These are phyloP conservation scores for Scartelaos histophorus DNA, from an alignment of 2,113 vertebrate genomes.

Conservation along the genomic window DNA sequence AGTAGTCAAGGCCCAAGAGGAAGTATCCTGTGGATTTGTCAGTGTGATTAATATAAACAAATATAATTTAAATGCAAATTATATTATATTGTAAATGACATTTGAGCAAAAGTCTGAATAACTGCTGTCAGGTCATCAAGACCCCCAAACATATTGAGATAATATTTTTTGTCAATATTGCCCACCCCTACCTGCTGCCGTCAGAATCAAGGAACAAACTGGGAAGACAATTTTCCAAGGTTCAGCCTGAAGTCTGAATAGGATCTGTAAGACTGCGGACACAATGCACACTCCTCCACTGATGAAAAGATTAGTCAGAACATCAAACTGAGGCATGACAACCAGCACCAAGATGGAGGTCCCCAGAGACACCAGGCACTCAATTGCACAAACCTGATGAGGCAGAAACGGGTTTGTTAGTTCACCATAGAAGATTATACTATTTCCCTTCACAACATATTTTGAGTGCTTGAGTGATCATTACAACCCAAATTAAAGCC, in stretches of 20 bases:
- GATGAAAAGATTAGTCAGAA: conserved; percentile 80
- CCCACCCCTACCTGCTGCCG: conserved; percentile 56
- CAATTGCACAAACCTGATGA: conserved; percentile 72
- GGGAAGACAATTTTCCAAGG: conserved; percentile 78
- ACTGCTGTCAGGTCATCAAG: background rate
- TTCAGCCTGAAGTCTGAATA: conserved; percentile 64
- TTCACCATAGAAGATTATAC: background rate
- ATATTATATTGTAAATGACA: background rate
- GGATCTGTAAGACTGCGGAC: conserved; percentile 72
- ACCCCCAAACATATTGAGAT: background rate
- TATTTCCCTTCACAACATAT: too few relatives aligned
- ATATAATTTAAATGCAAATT: background rate
- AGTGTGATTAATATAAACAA: background rate
- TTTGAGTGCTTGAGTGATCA: too few relatives aligned
- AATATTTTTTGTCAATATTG: background rate
- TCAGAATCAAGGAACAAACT: conserved; percentile 72
- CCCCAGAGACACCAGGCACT: conserved; percentile 74
- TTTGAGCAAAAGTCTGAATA: background rate
- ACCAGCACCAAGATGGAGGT: conserved; percentile 75
- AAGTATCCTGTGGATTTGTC: conserved; percentile 61
- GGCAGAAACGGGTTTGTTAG: background rate
- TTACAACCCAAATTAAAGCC: too few relatives aligned
- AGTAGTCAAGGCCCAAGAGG: conserved; percentile 71
- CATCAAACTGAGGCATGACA: conserved; percentile 80
- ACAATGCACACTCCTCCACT: conserved; percentile 76